A percentile compares a stretch with the other conserved stretches of the same genome.
Conservation (phyloP, 2,797 vertebrate species). For the Labeo calbasu region DNA sequence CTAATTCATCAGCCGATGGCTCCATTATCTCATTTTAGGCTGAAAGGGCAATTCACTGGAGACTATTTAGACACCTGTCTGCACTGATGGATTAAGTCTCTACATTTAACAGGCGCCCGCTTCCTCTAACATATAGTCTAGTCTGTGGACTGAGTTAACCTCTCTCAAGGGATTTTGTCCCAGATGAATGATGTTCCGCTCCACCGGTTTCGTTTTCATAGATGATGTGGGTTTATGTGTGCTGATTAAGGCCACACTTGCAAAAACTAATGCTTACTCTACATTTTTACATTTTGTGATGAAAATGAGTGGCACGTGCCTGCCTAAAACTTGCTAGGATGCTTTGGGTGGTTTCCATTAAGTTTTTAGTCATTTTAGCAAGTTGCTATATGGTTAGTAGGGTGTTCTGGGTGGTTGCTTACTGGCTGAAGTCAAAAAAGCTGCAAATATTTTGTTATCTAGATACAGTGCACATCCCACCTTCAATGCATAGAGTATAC, state of each 20-base stretch:
- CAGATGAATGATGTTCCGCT: slow-evolving; percentile 34
- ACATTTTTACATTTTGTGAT: not conserved
- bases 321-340: not conserved
- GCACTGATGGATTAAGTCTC: slow-evolving; percentile 28
- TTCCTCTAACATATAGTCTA: slow-evolving; percentile 21
- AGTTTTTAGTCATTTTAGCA: not conserved
- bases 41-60: slow-evolving; percentile 44
- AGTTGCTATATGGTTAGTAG: not conserved
- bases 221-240: not conserved
- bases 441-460: not conserved
- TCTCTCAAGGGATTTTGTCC: slow-evolving; percentile 20
- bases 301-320: not conserved
- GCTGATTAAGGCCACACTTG: not conserved
- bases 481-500: not conserved
- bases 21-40: slow-evolving; percentile 46
- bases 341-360: not conserved
- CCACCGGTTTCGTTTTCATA: slow-evolving; percentile 1
- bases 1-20: slow-evolving; percentile 43
- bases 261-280: not conserved
- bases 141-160: slow-evolving; percentile 14
- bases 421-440: not conserved
- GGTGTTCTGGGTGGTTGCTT: not conserved
- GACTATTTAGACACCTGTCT: slow-evolving; percentile 40
- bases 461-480: not conserved
- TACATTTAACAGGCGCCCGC: slow-evolving; percentile 21